Evolutionary conservation across 2,113 vertebrate species (phyloP).

Genomic region (Stercorarius parasiticus): DNA sequence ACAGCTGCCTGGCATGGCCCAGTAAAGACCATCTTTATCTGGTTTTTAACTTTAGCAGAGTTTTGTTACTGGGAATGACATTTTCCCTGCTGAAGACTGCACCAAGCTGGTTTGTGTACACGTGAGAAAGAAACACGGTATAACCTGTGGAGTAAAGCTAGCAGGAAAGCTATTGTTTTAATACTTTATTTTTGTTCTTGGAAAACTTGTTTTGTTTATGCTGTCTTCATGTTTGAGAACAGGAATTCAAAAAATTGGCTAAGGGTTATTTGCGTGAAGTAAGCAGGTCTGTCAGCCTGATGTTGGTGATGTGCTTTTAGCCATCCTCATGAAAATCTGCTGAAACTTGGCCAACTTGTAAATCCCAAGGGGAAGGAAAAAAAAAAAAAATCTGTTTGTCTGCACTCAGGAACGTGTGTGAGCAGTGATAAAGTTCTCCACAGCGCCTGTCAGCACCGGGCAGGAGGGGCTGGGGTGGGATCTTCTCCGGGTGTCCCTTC

Average conservation of each 20-base stretch:
- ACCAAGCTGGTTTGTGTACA: neutral
- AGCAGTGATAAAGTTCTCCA: neutral
- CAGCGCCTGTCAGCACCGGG: rapidly evolving
- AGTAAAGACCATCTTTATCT: neutral
- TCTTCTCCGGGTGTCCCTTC: neutral
- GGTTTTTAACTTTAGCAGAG: neutral
- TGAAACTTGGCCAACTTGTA: slow-evolving; percentile 11
- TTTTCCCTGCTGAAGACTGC: neutral
- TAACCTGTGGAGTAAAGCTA: neutral
- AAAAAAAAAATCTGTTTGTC: neutral
- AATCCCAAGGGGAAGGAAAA: neutral
- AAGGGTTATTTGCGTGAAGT: neutral
- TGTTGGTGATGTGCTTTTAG: slow-evolving; percentile 17
- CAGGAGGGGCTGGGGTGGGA: neutral
- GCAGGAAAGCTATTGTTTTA: rapidly evolving
- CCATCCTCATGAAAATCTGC: slow-evolving; percentile 25
- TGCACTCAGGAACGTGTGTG: neutral
- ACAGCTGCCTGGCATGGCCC: neutral
- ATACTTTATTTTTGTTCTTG: neutral
- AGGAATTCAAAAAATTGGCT: neutral
- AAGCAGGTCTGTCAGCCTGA: slow-evolving; percentile 30
- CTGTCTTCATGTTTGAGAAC: neutral
- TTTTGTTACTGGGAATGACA: neutral
- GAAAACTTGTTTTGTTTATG: neutral
- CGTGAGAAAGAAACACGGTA: neutral